Evolutionary conservation across 2,113 vertebrate genomes (phyloP).

Genomic region (Tamias sibiricus): DNA sequence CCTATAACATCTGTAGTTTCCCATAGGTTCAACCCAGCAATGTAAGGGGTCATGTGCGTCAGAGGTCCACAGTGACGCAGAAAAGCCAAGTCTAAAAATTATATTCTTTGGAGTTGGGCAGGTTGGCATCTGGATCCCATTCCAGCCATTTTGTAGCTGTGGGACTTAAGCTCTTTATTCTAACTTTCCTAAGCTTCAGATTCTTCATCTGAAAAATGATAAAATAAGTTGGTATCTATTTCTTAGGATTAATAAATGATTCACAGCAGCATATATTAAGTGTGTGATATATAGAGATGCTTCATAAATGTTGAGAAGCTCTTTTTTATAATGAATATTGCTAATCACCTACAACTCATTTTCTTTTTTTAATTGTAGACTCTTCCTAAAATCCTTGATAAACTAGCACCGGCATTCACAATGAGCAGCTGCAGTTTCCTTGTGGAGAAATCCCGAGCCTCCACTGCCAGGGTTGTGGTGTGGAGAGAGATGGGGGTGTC

Average conservation of each 20-base stretch:
- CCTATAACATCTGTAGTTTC: background rate
- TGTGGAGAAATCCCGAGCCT: conserved; percentile 94
- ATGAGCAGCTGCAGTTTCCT: conserved; percentile 95
- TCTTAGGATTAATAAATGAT: background rate
- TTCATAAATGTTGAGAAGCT: background rate
- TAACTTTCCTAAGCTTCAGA: background rate
- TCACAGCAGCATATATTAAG: background rate
- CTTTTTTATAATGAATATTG: background rate
- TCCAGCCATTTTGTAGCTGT: background rate
- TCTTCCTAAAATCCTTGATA: conserved; percentile 94
- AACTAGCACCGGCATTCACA: conserved; percentile 93
- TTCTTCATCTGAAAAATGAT: background rate
- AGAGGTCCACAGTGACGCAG: fast-evolving
- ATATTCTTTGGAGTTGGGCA: background rate
- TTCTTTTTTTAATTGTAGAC: conserved; percentile 85
- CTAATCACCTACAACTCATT: background rate
- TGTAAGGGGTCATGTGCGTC: fast-evolving
- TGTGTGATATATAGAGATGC: background rate
- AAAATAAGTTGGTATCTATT: background rate
- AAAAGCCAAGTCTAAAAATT: background rate
- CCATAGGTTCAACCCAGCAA: fast-evolving
- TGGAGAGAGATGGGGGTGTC: conserved; percentile 95
- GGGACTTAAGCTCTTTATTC: background rate
- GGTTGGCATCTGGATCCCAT: background rate
- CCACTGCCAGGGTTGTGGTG: conserved; percentile 94